Base-by-base conservation (phyloP, 2,113 vertebrate species). In the Morone saxatilis region DNA sequence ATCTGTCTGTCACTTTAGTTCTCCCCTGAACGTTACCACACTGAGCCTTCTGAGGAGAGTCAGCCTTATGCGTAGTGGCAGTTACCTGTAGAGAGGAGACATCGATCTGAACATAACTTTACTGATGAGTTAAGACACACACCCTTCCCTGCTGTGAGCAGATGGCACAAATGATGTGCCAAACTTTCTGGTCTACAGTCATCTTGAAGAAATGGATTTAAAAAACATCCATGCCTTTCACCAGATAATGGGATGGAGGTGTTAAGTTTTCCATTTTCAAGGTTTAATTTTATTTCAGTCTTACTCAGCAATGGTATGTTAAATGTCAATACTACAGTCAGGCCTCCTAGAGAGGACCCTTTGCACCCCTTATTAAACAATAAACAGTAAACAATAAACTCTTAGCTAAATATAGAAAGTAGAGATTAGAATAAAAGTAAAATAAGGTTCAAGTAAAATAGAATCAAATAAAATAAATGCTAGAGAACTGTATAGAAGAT, bases 41-140 rank as follows among this genome's bases (percentile, higher is more conserved):
- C 65, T 9, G 54, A 45, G 65, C 54, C 22, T 80, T 80, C 78
- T 1, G 10, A 69, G 40, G 59, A 48, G 66, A 66, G 53, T 31
- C 50, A 0, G n/a, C 22, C 45, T 89, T 1, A 80, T 71, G 80
- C 80, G 79, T 40, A 53, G 62, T 84, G 90, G 57, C 81, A 79
- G 91, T 41, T 20, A 72, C 88, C 84, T 80, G 85, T n/a, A 40
- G 85, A 79, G 86, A 80, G 78, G 43, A 80, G 82, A 78, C 76
- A 66, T 62, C 17, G 16, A 68, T 81, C 81, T 86, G 70, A 84
- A 51, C 6, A 12, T 1, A 56, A 71, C 38, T 53, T 60, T 10
- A 22, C 76, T 59, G 71, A 85, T 69, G 59, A 80, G 61, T 57
- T 45, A 63, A 75, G 84, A 83, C 85, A 82, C 38, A 25, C 47